Evolutionary conservation across 2,113 vertebrate species (phyloP).

Genomic region (Pheucticus melanocephalus): DNA sequence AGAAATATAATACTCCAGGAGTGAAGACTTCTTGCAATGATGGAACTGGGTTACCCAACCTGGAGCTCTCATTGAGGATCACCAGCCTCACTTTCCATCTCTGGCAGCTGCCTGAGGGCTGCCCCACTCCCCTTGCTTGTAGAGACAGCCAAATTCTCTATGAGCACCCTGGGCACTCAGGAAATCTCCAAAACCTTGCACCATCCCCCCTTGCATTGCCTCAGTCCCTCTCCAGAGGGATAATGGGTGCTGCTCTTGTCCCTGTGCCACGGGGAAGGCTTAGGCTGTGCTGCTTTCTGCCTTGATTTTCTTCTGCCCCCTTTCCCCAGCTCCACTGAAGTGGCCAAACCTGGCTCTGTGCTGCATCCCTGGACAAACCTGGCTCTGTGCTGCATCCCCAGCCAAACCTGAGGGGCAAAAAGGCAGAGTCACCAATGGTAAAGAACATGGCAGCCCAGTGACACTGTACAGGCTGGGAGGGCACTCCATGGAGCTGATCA

Average conservation of each 20-base stretch:
- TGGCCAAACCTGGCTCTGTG: neutral
- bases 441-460: neutral
- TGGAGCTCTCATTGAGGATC: neutral
- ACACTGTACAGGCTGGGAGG: rapidly evolving
- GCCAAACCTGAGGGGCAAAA: neutral
- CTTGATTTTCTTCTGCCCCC: neutral
- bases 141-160: neutral
- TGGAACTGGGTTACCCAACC: rapidly evolving
- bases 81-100: rapidly evolving
- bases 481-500: neutral
- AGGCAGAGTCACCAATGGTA: neutral
- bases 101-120: neutral
- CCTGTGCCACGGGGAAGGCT: neutral
- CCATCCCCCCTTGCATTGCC: rapidly evolving
- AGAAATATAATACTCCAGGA: neutral
- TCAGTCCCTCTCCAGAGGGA: neutral
- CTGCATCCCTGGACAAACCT: neutral
- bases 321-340: neutral
- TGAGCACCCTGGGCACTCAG: neutral
- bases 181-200: neutral
- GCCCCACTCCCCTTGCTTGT: neutral
- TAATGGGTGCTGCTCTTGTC: neutral
- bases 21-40: neutral
- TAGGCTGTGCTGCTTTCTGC: neutral
- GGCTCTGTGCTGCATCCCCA: neutral